Base-by-base conservation (phyloP, 2,113 vertebrate species). In the Oryzias curvinotus region DNA sequence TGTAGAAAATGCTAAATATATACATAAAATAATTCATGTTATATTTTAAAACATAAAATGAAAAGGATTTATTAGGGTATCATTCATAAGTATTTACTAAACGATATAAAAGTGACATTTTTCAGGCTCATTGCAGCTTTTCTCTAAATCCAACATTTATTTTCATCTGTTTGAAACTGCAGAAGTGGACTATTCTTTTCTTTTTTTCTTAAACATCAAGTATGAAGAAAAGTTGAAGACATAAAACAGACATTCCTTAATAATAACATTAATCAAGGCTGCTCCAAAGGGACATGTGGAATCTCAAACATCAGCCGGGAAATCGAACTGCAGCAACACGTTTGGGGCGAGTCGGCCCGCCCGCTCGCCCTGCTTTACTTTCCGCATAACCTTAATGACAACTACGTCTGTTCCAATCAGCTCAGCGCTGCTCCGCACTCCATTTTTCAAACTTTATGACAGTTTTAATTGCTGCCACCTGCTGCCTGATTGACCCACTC, bases 391-490 rank as follows among this genome's bases (percentile, higher is more conserved):
- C 93, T 94, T 92, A 94, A 95, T 95, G 95, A 98, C 94, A 96
- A 96, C 94, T 95, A 90, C 96, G 95, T 97, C 96, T 96, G 92
- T 89, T 94, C 87, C 93, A 96, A 97, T 98, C 94, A 96, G 90
- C 90, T 93, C 94, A 93, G 85, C 78, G 71, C 55, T 67, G 89
- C 91, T 94, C 93, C 83, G 86, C 91, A 90, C 93, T 94, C 92
- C 94, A 98, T 98, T 98, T 98, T 92, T 98, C 96, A 97, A 97
- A 95, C 94, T 94, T 96, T 97, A 95, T 96, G 96, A 98, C 96
- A 98, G 94, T 91, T 90, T 91, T 97, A 98, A 98, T 97, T 87
- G 94, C 84, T 97, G 87, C 95, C 96, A 98, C 95, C 95, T 97
- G 96, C 92, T 93, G 75, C 87, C 91, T 81, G 64, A 74, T 62